Conservation (phyloP, 2,888 invertebrate genomes). For the Ophion costatus region DNA sequence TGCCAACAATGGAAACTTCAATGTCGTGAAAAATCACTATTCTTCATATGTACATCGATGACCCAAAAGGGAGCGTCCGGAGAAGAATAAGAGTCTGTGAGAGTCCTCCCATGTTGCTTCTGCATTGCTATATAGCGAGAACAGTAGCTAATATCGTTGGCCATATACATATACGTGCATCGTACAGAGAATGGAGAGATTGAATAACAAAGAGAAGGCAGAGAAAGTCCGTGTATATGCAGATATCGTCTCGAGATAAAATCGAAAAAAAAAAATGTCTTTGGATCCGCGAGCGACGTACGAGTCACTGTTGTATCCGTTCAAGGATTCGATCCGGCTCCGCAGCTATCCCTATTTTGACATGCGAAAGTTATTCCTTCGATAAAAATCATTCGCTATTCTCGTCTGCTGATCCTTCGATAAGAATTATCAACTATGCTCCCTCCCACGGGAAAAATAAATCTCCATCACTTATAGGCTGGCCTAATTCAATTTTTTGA, state of each 20-base stretch:
- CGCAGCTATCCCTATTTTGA: not conserved
- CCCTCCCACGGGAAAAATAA: not conserved
- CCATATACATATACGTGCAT: slow-evolving; percentile 1
- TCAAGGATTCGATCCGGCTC: not conserved
- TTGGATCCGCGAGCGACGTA: slow-evolving; percentile 12
- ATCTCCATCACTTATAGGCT: not conserved
- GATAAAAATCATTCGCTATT: not conserved
- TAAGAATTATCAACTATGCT: not conserved
- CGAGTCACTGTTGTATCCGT: slow-evolving; percentile 4
- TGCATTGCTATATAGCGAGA: slow-evolving; percentile 6
- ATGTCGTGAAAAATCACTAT: not conserved
- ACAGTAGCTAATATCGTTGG: slow-evolving; percentile 27
- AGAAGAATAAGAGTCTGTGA: slow-evolving; percentile 7
- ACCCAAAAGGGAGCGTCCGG: slow-evolving; percentile 32
- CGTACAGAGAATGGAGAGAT: slow-evolving; percentile 33
- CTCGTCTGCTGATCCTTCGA: not conserved
- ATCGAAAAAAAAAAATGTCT: slow-evolving; percentile 1
- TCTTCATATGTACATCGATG: slow-evolving; percentile 13
- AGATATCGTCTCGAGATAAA: slow-evolving; percentile 23
- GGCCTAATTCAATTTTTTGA: no score
- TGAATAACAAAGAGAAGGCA: slow-evolving; percentile 43
- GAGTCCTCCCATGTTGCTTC: slow-evolving; percentile 10
- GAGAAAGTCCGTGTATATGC: slow-evolving; percentile 39
- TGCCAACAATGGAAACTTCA: not conserved
- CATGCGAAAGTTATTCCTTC: not conserved